Conservation (phyloP, 2,797 vertebrate genomes). For the Alfaro cultratus region DNA sequence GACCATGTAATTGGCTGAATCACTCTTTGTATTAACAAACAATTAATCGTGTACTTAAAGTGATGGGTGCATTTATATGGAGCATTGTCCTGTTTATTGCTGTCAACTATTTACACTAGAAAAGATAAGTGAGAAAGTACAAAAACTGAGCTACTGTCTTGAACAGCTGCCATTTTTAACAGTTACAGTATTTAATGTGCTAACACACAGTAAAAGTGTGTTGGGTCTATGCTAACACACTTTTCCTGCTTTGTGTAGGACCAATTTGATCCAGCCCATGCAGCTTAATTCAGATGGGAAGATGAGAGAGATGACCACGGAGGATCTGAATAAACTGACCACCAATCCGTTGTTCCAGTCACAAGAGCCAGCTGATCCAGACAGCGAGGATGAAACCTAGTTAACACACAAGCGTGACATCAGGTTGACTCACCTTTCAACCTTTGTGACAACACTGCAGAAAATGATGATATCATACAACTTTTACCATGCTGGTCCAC, state of each 20-base stretch:
- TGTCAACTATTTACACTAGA: not conserved
- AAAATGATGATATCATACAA: not conserved
- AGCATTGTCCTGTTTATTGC: not conserved
- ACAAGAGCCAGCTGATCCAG: conserved; percentile 65
- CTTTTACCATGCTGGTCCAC: not conserved
- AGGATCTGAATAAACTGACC: conserved; percentile 73
- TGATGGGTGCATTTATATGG: not conserved
- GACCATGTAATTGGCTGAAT: not conserved
- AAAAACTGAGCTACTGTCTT: not conserved
- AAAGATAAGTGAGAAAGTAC: not conserved
- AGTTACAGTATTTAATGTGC: not conserved
- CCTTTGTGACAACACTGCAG: not conserved
- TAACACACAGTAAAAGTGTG: not conserved
- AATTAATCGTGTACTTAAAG: not conserved
- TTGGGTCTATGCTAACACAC: not conserved
- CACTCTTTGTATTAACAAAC: not conserved
- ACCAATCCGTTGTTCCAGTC: conserved; percentile 74
- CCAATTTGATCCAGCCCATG: conserved; percentile 91
- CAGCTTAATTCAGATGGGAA: conserved; percentile 86
- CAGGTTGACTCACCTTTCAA: not conserved
- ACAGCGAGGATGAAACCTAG: conserved; percentile 69
- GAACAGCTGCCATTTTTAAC: not conserved
- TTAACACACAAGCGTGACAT: not conserved
- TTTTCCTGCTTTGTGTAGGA: conserved; percentile 68
- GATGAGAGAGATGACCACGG: conserved; percentile 83